Conservation (phyloP, 2,888 invertebrate species). For the Watsonalla binaria region DNA sequence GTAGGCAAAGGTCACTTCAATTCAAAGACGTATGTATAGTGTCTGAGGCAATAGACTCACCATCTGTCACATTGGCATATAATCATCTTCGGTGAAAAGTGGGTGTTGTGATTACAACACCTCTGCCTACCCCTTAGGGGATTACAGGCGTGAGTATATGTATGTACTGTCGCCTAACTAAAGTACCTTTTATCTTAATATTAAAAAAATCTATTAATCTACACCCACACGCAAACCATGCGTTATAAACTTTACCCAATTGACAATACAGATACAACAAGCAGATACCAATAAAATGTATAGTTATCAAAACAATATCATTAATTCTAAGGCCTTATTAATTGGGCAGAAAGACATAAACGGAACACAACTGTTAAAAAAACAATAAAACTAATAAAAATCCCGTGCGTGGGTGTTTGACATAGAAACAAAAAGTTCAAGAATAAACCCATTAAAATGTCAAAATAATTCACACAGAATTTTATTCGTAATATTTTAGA, state of each 20-base stretch:
- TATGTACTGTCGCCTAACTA: no score
- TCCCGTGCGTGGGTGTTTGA: neutral
- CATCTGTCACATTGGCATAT: no score
- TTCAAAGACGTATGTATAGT: no score
- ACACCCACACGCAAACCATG: neutral
- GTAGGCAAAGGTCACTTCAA: no score
- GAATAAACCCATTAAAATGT: neutral
- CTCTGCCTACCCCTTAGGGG: no score
- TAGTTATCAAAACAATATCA: neutral
- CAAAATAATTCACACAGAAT: slow-evolving; percentile 1
- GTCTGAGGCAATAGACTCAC: no score
- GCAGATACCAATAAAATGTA: neutral
- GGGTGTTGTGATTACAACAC: no score
- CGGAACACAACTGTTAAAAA: neutral
- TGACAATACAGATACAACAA: neutral
- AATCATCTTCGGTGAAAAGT: no score
- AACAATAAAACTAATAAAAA: neutral
- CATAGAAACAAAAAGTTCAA: neutral
- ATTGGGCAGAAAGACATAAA: neutral
- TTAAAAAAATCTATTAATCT: neutral
- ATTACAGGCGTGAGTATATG: no score
- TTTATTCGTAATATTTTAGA: neutral
- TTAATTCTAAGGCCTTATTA: neutral
- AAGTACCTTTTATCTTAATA: no score
- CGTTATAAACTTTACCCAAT: neutral